Evolutionary conservation across 1,140 invertebrate species (phyloP), one percentile per base, ranked within the genome.

Genomic region (Cheumatopsyche charites): DNA sequence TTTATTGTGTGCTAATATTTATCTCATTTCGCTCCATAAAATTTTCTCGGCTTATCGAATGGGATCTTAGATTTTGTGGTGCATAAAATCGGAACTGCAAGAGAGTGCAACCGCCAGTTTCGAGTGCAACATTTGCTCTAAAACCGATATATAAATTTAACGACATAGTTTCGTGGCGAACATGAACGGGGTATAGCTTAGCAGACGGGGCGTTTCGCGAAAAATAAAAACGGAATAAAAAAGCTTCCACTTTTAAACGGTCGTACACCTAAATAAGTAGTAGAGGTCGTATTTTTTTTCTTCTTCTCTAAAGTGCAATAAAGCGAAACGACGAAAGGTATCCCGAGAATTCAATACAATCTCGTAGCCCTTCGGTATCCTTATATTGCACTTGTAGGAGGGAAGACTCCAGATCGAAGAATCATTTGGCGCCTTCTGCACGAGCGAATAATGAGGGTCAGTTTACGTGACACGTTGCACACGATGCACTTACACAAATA

Each of bases 321-420:
- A 67, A 70, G 66, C 15, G 47, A 42, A 25, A 25, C 55, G 41
- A 21, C n/a, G 15, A 42, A 61, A 67, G 52, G 43, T 29, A 74
- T 67, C 19, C 68, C 25, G 62, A 52, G 73, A 74, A 72, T 72
- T 69, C 73, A 74, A 74, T 74, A 72, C 70, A 55, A 71, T 71
- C 73, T 69, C 70, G 47, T 23, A 19, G 23, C 11, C 19, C 49
- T 52, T 52, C 17, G 11, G 49, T 52, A 19, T 19, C 17, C 49
- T 52, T 52, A 62, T 68, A 74, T 71, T 71, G 43, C 52, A 11
- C 52, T 23, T 23, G 19, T 11, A 26, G 25, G 43, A 19, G 42
- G 21, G 17, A 36, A 1, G 45, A 55, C 36, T 23, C 26, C 11
- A 68, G 52, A 68, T n/a, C 29, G 67, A 70, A 36, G 43, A 71